phyloP scores from a whole-genome alignment of 2,888 invertebrate species.

The Eilema griseolum region DNA sequence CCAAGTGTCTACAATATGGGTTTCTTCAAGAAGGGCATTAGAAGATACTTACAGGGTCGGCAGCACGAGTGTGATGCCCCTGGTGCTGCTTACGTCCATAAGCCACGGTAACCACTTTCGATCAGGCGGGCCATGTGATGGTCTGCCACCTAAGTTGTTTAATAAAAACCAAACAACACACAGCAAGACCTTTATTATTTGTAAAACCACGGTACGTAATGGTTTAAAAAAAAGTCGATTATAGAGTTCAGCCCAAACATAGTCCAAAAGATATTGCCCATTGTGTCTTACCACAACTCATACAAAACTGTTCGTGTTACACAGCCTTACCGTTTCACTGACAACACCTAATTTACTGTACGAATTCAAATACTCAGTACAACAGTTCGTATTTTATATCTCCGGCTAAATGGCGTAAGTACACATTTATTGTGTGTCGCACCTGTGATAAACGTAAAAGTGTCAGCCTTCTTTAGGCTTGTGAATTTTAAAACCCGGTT shows the following conservation, averaged over 20 bases:
- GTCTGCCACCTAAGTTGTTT: too few species aligned
- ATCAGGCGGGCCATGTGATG: too few species aligned
- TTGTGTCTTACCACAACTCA: not conserved
- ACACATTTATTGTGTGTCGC: not conserved
- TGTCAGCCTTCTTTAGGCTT: not conserved
- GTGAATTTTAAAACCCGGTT: not conserved
- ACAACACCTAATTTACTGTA: not conserved
- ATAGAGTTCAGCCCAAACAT: not conserved
- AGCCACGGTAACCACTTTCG: too few species aligned
- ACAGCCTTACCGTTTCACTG: not conserved
- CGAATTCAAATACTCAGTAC: not conserved
- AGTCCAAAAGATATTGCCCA: not conserved
- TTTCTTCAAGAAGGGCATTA: too few species aligned
- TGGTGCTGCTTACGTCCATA: too few species aligned
- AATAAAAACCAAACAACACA: too few species aligned
- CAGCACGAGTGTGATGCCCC: too few species aligned
- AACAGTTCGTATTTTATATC: not conserved
- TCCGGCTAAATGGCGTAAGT: not conserved
- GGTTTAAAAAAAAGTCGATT: too few species aligned
- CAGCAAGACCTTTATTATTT: too few species aligned
- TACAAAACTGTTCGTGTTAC: not conserved
- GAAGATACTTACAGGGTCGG: too few species aligned
- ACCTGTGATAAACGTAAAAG: not conserved
- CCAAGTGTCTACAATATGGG: too few species aligned
- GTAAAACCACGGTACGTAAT: too few species aligned